Evolutionary conservation across 2,888 invertebrate species (phyloP), one percentile per base, ranked within the genome.

Genomic region (Lasioglossum pauxillum): DNA sequence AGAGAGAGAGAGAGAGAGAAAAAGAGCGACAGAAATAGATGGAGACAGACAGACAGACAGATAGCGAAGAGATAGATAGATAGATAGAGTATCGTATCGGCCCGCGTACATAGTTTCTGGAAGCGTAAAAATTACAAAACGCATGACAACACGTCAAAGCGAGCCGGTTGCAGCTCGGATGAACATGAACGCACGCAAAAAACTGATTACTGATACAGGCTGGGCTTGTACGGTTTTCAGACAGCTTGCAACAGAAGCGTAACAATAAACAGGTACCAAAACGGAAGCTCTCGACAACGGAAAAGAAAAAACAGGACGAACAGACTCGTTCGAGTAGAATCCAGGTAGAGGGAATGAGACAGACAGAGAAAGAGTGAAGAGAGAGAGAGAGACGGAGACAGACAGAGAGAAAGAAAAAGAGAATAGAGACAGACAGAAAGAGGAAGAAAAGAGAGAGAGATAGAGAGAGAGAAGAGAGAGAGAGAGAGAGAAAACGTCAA

Each of bases 181-280:
- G 75, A 67, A n/a, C 31, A 64, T 57, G 53, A 76, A 46, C 60
- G 72, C 64, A 72, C 64, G 74, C 69, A 75, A 46, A 78, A 73
- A 75, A 60, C 57, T 72, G 19, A 75, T 75, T 31, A 38, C 35
- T 71, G n/a, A 69, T 69, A 80, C 76, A 81, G 82, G 80, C 53
- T 46, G 74, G 60, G 73, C 80, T 82, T 80, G 80, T 75, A 67
- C 27, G 74, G 71, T 75, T 77, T 16, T 83, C 77, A 76, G 82
- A 90, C 83, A 90, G 91, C 91, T 91, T 87, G 91, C 92, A 89
- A 91, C 83, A 75, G 85, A 92, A 89, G 90, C 88, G 82, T 78
- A 89, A 88, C 60, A 86, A 88, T 75, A 75, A 67, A 60, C 35
- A 27, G 75, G 60, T 84, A 87, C 53, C 73, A 87, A 90, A 90